Evolutionary conservation across 2,888 invertebrate species (phyloP).

Genomic region (Lepetodrilus schrolli): DNA sequence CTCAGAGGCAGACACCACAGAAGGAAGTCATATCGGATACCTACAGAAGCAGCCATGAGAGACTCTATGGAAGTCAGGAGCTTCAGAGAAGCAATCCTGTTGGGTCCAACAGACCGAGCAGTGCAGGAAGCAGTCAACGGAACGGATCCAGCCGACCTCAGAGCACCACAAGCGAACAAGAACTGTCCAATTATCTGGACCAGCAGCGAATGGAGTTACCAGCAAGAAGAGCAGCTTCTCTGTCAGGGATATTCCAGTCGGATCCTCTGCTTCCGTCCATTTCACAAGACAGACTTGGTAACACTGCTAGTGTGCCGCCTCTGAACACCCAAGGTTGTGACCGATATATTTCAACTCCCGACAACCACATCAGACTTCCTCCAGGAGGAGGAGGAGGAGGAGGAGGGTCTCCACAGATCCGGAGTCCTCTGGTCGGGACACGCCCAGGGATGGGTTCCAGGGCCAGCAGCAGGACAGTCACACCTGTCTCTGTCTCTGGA

Average conservation of each 20-base stretch:
- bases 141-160: conserved; percentile 46
- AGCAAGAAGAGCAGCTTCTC: conserved; percentile 28
- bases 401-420: conserved; percentile 35
- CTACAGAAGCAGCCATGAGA: conserved; percentile 50
- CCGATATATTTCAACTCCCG: conserved; percentile 59
- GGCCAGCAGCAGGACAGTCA: conserved; percentile 58
- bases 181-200: conserved; percentile 60
- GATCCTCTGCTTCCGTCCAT: not conserved
- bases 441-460: conserved; percentile 44
- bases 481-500: conserved; percentile 50
- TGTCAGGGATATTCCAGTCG: not conserved
- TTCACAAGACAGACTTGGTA: conserved; percentile 35
- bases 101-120: conserved; percentile 20
- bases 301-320: conserved; percentile 50
- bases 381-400: conserved; percentile 36
- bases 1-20: conserved; percentile 30
- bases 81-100: not conserved
- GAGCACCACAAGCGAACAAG: conserved; percentile 66
- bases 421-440: conserved; percentile 45
- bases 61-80: conserved; percentile 42
- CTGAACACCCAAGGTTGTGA: conserved; percentile 48
- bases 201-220: conserved; percentile 3
- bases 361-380: conserved; percentile 53
- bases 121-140: conserved; percentile 38
- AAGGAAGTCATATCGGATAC: conserved; percentile 43